phyloP scores from a whole-genome alignment of 2,113 vertebrate species.

The Sceloporus tristichus region DNA sequence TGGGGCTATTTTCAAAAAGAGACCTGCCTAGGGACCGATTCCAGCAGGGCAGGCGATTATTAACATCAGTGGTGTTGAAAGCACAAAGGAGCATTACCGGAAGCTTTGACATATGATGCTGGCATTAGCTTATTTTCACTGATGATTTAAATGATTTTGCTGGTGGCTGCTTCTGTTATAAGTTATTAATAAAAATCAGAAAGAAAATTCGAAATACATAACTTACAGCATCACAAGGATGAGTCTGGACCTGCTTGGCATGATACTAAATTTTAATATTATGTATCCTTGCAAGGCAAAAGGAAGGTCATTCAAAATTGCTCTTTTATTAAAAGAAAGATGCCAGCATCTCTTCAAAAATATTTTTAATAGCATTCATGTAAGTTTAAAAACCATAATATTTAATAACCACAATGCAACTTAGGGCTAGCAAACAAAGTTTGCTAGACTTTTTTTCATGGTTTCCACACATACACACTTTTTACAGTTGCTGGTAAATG shows the following conservation, averaged over 20 bases:
- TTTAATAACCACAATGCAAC: neutral
- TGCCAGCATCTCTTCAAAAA: neutral
- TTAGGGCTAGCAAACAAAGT: neutral
- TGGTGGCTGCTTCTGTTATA: neutral
- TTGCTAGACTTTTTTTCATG: neutral
- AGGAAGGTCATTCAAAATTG: slow-evolving; percentile 26
- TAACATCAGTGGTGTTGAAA: neutral
- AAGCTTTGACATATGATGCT: slow-evolving; percentile 27
- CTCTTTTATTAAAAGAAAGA: slow-evolving; percentile 30
- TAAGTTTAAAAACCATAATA: neutral
- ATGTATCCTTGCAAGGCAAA: neutral
- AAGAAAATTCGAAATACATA: neutral
- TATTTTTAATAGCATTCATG: neutral
- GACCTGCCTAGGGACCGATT: neutral
- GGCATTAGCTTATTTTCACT: slow-evolving; percentile 33
- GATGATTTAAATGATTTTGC: slow-evolving; percentile 49
- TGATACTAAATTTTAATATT: slow-evolving; percentile 36
- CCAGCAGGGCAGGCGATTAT: slow-evolving; percentile 25
- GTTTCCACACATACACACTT: neutral
- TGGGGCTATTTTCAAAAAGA: neutral
- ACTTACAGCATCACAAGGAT: neutral
- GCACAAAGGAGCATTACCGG: slow-evolving; percentile 12
- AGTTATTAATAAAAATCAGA: slow-evolving; percentile 35
- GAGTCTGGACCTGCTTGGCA: neutral
- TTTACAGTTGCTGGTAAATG: neutral